Evolutionary conservation across 92 coral and sea anemone species (phyloP), one percentile per base, ranked within the genome.

Genomic region (Porites evermanni): DNA sequence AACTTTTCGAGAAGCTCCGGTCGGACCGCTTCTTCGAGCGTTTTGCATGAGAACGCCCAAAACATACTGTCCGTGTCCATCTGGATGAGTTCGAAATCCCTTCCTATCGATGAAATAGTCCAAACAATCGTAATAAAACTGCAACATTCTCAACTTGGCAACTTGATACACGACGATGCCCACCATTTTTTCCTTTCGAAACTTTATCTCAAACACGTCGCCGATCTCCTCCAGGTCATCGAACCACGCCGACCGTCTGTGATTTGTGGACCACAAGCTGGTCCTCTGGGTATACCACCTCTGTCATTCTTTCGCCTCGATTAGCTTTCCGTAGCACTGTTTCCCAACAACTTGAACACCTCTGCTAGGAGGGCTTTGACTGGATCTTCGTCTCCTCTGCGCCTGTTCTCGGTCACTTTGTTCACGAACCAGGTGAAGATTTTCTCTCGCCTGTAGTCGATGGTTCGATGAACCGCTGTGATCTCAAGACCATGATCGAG

Each of bases 21-120:
- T 12, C 7, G 58, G 8, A 84, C 61, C 66, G 16, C 66, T n/a
- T 61, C 19, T 50, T 84, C 83, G 2, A 85, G 8, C 58, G 17
- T 61, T 7, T 83, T 64, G 0, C 9, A 71, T 2, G 47, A 54
- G 72, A 88, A 11, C 0, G 67, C 65, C 2, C 66, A 2, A 18
- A 26, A 74, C 53, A n/a, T 64, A 67, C 81, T 59, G 54, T 88
- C 87, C 1, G 78, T 87, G 79, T 87, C 91, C 91, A 87, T 87
- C 65, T 87, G 86, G 18, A 87, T 80, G 12, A 81, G 77, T 53
- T 87, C 87, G 68, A 87, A 88, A 32, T 61, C 66, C 2, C 66
- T 17, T 53, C 21, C 66, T 61, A n/a, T 13, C 18, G 19, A 61
- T 12, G 59, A 54, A 54, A 7, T 7, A 12, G 59, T 54, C 59